Conservation (phyloP, 1,140 invertebrate genomes). For the Caerostris darwini region DNA sequence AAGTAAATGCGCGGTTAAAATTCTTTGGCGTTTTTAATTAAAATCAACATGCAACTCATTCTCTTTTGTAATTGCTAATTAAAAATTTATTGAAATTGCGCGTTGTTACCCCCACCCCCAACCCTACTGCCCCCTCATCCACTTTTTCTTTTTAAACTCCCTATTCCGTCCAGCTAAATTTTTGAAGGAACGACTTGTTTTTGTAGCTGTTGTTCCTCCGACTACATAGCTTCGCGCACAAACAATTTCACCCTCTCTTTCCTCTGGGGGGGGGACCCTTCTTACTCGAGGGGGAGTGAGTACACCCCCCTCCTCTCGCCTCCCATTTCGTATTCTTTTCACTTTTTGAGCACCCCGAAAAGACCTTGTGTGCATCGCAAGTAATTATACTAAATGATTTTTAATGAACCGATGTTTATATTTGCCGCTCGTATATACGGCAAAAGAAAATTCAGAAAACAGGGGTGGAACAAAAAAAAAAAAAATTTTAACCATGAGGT, state of each 20-base stretch:
- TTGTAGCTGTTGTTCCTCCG: slow-evolving; percentile 1
- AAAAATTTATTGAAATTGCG: slow-evolving; percentile 77
- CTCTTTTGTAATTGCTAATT: slow-evolving; percentile 77
- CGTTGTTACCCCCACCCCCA: slow-evolving; percentile 6
- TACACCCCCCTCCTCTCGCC: background rate
- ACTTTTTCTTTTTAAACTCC: slow-evolving; percentile 29
- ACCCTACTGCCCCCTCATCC: too few species aligned
- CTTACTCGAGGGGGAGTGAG: background rate
- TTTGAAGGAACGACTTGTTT: slow-evolving; percentile 65
- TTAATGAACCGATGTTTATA: slow-evolving; percentile 77
- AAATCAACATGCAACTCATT: slow-evolving; percentile 76
- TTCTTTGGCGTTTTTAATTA: slow-evolving; percentile 77
- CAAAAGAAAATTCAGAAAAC: slow-evolving; percentile 13
- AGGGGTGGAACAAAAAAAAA: slow-evolving; percentile 28
- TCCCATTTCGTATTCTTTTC: slow-evolving; percentile 43
- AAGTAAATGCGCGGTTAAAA: slow-evolving; percentile 69
- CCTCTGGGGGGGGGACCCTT: background rate
- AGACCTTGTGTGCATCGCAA: slow-evolving; percentile 53
- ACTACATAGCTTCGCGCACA: background rate
- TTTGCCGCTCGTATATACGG: slow-evolving; percentile 48
- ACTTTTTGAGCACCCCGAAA: slow-evolving; percentile 47
- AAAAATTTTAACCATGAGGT: background rate
- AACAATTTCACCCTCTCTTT: slow-evolving; percentile 27
- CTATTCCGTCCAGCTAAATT: slow-evolving; percentile 29
- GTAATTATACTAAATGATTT: slow-evolving; percentile 78